A percentile compares a stretch with the other conserved stretches of the same genome.
These are phyloP conservation scores for Tupaia chinensis DNA, from an alignment of 2,113 vertebrate species.

Conservation along the genomic window DNA sequence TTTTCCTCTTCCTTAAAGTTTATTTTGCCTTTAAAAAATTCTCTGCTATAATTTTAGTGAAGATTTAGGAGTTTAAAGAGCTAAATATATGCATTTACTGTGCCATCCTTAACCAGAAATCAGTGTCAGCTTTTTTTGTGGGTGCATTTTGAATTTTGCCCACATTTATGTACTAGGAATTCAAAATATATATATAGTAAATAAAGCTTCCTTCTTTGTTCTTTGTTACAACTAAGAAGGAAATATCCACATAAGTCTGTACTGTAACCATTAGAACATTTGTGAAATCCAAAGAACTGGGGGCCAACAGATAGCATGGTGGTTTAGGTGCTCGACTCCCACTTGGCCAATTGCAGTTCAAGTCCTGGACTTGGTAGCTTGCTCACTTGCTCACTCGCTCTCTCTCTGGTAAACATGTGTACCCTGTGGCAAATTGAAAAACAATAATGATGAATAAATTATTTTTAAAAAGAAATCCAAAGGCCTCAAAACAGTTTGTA, in stretches of 20 bases:
- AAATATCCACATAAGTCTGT: not conserved
- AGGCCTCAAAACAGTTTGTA: not conserved
- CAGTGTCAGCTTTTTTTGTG: not conserved
- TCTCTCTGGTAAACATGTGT: too few species aligned
- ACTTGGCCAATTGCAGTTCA: too few species aligned
- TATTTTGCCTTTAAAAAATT: conserved; percentile 31
- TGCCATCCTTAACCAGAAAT: conserved; percentile 48
- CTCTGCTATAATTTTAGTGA: conserved; percentile 32
- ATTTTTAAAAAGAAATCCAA: not conserved
- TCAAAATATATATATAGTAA: conserved; percentile 11
- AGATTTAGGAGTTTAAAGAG: conserved; percentile 37
- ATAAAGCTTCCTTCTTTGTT: not conserved
- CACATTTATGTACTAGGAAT: conserved; percentile 27
- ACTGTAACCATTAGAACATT: not conserved
- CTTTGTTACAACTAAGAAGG: not conserved
- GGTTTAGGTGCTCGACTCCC: too few species aligned
- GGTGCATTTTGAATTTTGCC: conserved; percentile 45
- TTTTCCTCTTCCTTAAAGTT: conserved; percentile 40
- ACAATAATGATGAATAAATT: too few species aligned
- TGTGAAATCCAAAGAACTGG: not conserved
- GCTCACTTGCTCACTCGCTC: too few species aligned
- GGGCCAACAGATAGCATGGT: too few species aligned
- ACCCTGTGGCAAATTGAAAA: too few species aligned
- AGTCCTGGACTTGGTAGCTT: too few species aligned
- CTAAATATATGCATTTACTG: conserved; percentile 4